Evolutionary conservation across 2,113 vertebrate genomes (phyloP).

Genomic region (Mesocricetus auratus): DNA sequence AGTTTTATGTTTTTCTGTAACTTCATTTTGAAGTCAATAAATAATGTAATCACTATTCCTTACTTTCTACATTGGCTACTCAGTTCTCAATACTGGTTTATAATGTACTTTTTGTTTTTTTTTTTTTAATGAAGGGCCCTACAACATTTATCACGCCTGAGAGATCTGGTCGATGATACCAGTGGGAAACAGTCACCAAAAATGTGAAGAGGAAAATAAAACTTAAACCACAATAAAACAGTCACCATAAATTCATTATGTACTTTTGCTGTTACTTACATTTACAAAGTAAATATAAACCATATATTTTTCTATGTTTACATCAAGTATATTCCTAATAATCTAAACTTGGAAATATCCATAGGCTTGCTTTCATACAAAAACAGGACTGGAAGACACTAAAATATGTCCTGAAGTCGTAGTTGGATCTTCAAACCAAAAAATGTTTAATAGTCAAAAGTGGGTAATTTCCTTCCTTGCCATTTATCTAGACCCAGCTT

Average conservation of each 20-base stretch:
- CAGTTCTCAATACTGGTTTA: not conserved
- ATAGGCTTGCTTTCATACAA: constrained; percentile 18
- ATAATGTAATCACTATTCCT: constrained; percentile 39
- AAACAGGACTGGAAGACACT: not conserved
- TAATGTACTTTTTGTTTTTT: constrained; percentile 67
- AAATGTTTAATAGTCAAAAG: not conserved
- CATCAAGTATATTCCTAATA: constrained; percentile 1
- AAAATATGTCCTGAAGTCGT: not conserved
- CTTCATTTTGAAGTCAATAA: constrained; percentile 67
- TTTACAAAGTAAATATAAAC: constrained; percentile 40
- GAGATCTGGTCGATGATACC: constrained; percentile 87
- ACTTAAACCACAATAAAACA: constrained; percentile 44
- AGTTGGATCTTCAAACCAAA: not conserved
- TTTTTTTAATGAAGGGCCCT: constrained; percentile 86
- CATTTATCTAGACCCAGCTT: not conserved
- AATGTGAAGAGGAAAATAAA: constrained; percentile 65
- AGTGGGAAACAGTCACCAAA: constrained; percentile 72
- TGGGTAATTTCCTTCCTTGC: constrained; percentile 21
- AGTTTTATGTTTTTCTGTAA: constrained; percentile 9
- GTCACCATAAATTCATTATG: constrained; percentile 13
- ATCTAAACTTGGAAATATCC: constrained; percentile 42
- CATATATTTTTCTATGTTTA: not conserved
- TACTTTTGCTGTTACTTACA: constrained; percentile 44
- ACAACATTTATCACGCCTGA: constrained; percentile 88
- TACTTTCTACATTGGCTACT: constrained; percentile 13